A percentile compares a stretch with the other conserved stretches of the same genome.
Evolutionary conservation across 2,888 invertebrate species (phyloP).

Genomic region (Hypselothyrea guttata): DNA sequence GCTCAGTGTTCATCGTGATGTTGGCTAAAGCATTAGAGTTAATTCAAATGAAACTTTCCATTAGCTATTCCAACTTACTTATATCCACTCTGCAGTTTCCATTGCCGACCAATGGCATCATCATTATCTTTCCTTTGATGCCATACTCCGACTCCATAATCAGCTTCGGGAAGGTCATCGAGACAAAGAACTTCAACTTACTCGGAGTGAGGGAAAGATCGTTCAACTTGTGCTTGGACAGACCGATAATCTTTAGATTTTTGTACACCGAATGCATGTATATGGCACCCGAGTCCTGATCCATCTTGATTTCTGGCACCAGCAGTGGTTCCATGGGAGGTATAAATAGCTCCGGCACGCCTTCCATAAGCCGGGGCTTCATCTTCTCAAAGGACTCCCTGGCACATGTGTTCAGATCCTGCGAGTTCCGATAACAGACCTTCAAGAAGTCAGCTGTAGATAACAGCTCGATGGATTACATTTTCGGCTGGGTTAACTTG

Average conservation of each 20-base stretch:
- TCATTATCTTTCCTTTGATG: constrained; percentile 87
- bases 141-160: constrained; percentile 86
- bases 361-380: constrained; percentile 84
- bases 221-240: constrained; percentile 86
- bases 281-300: constrained; percentile 87
- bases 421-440: constrained; percentile 86
- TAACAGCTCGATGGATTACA: background rate
- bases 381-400: constrained; percentile 85
- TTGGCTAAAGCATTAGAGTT: constrained; percentile 83
- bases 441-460: constrained; percentile 86
- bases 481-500: too few relatives aligned
- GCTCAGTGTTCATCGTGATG: constrained; percentile 85
- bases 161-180: constrained; percentile 86
- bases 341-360: constrained; percentile 87
- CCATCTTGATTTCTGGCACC: constrained; percentile 87
- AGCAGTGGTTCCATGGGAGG: constrained; percentile 88
- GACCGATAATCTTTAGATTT: constrained; percentile 86
- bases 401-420: constrained; percentile 85
- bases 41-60: background rate
- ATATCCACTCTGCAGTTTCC: constrained; percentile 88
- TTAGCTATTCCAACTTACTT: constrained; percentile 83
- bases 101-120: constrained; percentile 88
- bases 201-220: constrained; percentile 83
- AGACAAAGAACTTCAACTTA: constrained; percentile 84
- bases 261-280: constrained; percentile 86